A percentile compares a stretch with the other conserved stretches of the same genome.
These are phyloP conservation scores for Chalcosyrphus nemorum DNA, from an alignment of 2,888 invertebrate genomes.

Conservation along the genomic window DNA sequence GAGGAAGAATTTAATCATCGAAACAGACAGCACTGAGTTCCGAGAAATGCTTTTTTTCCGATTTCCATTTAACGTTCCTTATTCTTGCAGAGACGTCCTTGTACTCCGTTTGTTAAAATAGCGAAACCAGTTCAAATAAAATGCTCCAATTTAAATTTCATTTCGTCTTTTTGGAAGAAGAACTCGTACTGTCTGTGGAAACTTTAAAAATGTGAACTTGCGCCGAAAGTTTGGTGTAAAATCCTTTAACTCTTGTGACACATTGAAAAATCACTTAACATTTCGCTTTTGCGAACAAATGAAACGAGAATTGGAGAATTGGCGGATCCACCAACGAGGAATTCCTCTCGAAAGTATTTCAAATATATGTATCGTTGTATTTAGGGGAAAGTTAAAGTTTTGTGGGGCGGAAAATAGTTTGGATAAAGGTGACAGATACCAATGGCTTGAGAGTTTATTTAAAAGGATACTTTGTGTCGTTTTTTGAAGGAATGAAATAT, in stretches of 20 bases:
- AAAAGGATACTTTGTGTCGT: no score
- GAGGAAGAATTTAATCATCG: constrained; percentile 44
- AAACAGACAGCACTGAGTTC: constrained; percentile 17
- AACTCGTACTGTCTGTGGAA: neutral
- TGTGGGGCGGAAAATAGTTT: neutral
- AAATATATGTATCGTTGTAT: neutral
- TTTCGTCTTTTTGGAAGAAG: neutral
- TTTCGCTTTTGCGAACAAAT: constrained; percentile 64
- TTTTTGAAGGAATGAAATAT: no score
- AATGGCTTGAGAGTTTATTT: neutral
- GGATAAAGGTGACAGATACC: neutral
- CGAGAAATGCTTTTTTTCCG: constrained; percentile 19
- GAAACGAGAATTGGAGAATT: constrained; percentile 64
- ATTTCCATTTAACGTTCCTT: constrained; percentile 39
- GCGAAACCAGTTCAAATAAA: constrained; percentile 37
- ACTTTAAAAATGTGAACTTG: constrained; percentile 26
- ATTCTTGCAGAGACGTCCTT: neutral
- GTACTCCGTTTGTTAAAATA: constrained; percentile 19
- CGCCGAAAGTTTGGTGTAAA: constrained; percentile 45
- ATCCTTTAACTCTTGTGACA: constrained; percentile 64
- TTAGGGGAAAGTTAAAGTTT: neutral
- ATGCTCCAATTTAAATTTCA: constrained; percentile 36
- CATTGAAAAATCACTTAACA: constrained; percentile 68
- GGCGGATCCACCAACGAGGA: constrained; percentile 29
- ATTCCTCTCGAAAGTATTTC: constrained; percentile 28